Conservation (phyloP, 2,113 vertebrate genomes). For the Lanius collurio region DNA sequence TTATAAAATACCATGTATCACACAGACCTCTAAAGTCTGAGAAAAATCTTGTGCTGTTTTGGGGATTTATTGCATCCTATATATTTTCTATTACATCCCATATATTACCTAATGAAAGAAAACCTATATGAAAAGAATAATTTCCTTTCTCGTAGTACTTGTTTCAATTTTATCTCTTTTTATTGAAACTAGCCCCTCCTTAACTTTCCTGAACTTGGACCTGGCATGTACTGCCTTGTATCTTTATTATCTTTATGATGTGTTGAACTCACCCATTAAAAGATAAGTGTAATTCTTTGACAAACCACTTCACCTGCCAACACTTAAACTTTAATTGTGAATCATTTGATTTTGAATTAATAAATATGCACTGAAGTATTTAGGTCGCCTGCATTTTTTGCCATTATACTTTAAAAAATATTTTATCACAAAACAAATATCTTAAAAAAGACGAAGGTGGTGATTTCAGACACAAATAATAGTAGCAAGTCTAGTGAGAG, state of each 20-base stretch:
- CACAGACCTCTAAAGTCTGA: neutral
- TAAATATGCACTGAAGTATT: neutral
- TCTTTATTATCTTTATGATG: neutral
- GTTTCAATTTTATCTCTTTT: neutral
- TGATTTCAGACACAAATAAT: neutral
- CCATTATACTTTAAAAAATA: neutral
- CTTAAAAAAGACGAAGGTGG: neutral
- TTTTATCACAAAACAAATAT: neutral
- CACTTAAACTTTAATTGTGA: neutral
- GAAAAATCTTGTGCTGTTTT: neutral
- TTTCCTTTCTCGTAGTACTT: neutral
- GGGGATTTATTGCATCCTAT: constrained; percentile 4
- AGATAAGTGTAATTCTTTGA: neutral
- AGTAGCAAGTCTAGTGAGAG: neutral
- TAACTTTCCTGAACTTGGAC: neutral
- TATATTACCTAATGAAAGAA: constrained; percentile 23
- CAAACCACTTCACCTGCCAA: neutral
- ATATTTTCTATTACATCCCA: neutral
- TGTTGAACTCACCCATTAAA: neutral
- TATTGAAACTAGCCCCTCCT: neutral
- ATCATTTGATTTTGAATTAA: neutral
- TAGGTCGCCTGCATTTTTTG: neutral
- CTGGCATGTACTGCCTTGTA: neutral
- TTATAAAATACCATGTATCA: constrained; percentile 20
- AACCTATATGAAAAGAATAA: neutral